Conservation (phyloP, 2,888 invertebrate species). For the Orthosia gothica region DNA sequence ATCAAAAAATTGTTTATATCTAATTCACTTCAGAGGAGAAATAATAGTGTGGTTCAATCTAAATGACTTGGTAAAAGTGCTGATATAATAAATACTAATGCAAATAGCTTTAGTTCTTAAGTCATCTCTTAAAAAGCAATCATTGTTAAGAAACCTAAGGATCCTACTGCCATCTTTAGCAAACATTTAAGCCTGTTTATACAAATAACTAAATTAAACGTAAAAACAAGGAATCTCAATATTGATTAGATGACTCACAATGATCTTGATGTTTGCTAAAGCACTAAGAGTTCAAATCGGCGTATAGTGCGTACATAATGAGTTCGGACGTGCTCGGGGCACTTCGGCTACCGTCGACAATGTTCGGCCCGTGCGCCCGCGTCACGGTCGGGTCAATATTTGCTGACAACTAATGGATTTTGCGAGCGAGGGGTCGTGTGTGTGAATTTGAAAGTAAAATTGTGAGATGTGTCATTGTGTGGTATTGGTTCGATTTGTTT, state of each 20-base stretch:
- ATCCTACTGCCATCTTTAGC: constrained; percentile 1
- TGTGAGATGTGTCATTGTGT: constrained; percentile 31
- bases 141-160: constrained; percentile 7
- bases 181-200: constrained; percentile 35
- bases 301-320: constrained; percentile 56
- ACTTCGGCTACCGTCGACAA: constrained; percentile 61
- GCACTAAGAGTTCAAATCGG: constrained; percentile 61
- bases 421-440: constrained; percentile 68
- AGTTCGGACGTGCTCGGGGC: constrained; percentile 55
- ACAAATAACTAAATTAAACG: constrained; percentile 40
- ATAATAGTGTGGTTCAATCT: background rate
- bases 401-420: constrained; percentile 80
- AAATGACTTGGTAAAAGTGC: background rate
- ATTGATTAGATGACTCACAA: constrained; percentile 62
- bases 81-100: background rate
- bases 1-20: too few relatives aligned
- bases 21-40: background rate
- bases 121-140: background rate
- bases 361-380: constrained; percentile 63
- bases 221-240: constrained; percentile 53
- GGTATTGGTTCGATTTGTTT: constrained; percentile 26
- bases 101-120: background rate
- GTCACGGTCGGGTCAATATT: constrained; percentile 76
- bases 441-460: constrained; percentile 67
- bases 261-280: constrained; percentile 57